These are phyloP conservation scores for Drosophila neonasuta DNA, from an alignment of 2,888 invertebrate genomes.

Conservation along the genomic window DNA sequence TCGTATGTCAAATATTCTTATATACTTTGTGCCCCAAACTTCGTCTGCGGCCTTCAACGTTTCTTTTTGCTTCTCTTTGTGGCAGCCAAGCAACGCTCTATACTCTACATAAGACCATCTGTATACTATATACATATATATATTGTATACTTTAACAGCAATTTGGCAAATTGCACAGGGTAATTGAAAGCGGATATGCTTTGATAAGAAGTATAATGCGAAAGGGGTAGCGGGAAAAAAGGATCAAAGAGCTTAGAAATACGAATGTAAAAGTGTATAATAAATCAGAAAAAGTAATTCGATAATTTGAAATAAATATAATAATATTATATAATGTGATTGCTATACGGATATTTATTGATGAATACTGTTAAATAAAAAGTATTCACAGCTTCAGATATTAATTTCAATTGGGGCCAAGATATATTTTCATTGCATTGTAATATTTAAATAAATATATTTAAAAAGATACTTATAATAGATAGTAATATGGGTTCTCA, in stretches of 20 bases:
- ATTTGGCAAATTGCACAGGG: slow-evolving; percentile 49
- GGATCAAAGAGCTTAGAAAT: not conserved
- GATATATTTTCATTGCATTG: too few species aligned
- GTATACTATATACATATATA: too few species aligned
- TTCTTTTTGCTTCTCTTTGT: slow-evolving; percentile 19
- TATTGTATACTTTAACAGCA: slow-evolving; percentile 9
- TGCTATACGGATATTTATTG: too few species aligned
- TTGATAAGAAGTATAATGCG: not conserved
- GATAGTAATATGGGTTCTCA: too few species aligned
- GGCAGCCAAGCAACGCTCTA: slow-evolving; percentile 1
- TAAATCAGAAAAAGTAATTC: not conserved
- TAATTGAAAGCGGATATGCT: slow-evolving; percentile 32
- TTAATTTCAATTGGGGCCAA: too few species aligned
- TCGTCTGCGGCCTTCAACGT: slow-evolving; percentile 4
- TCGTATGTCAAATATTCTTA: slow-evolving; percentile 50
- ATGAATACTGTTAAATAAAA: too few species aligned
- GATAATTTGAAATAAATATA: not conserved
- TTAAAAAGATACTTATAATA: too few species aligned
- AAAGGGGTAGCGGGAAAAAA: not conserved
- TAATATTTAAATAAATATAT: too few species aligned
- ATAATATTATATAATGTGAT: too few species aligned
- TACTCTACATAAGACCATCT: not conserved
- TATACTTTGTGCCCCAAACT: slow-evolving; percentile 40
- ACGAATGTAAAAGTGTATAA: not conserved
- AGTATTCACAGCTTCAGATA: too few species aligned